A percentile compares a stretch with the other conserved stretches of the same genome.
Evolutionary conservation across 2,797 vertebrate genomes (phyloP).

Genomic region (Kryptopterus vitreolus): DNA sequence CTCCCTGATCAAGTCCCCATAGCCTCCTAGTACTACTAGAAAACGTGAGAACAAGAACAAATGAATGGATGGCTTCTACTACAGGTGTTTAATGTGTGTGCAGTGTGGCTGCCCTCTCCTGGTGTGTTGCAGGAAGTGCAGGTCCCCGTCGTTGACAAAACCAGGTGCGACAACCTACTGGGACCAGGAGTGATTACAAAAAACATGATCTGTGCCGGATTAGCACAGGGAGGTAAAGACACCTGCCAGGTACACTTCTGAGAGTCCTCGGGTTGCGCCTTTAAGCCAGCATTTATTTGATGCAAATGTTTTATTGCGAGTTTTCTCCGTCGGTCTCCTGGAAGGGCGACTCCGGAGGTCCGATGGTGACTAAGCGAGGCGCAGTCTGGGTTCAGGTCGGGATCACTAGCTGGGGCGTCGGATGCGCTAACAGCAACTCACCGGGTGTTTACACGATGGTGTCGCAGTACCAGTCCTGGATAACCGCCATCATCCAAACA

Average conservation of each 20-base stretch:
- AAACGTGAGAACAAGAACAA: too few species aligned
- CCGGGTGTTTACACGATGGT: slow-evolving; percentile 69
- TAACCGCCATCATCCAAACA: slow-evolving; percentile 20
- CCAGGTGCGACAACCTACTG: slow-evolving; percentile 33
- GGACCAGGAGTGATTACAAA: neutral
- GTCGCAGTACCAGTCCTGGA: slow-evolving; percentile 63
- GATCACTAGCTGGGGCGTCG: slow-evolving; percentile 69
- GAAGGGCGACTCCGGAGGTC: slow-evolving; percentile 55
- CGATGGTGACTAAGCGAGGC: slow-evolving; percentile 60
- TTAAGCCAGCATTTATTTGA: too few species aligned
- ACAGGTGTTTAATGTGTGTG: too few species aligned
- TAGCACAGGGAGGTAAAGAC: slow-evolving; percentile 49
- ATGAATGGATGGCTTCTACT: too few species aligned
- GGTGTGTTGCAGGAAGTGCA: slow-evolving; percentile 53
- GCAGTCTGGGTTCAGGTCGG: slow-evolving; percentile 65
- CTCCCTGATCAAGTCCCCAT: too few species aligned
- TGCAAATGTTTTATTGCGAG: too few species aligned
- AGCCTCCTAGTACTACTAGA: too few species aligned
- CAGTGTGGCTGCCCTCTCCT: slow-evolving; percentile 35
- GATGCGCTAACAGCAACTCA: slow-evolving; percentile 62
- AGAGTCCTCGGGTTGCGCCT: too few species aligned
- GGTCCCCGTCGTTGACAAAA: slow-evolving; percentile 48
- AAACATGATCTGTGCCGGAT: slow-evolving; percentile 61
- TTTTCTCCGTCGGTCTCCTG: neutral
- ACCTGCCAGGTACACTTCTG: slow-evolving; percentile 54